A percentile compares a stretch with the other conserved stretches of the same genome.
phyloP scores from a whole-genome alignment of 2,797 vertebrate species.

The Cyprinodon diabolis region DNA sequence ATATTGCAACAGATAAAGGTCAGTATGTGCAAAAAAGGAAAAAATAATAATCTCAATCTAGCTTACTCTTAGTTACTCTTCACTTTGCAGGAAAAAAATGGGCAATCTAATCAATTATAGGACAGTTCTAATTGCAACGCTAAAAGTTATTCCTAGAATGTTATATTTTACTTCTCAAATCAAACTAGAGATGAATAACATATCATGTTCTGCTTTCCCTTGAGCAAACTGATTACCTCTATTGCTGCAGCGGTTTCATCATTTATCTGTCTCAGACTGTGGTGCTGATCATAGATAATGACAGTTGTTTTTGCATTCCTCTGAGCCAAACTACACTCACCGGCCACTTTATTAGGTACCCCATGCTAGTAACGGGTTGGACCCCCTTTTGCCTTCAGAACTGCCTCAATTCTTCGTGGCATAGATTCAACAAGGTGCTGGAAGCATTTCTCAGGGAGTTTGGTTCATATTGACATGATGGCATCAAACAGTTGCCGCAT shows the following conservation, averaged over 20 bases:
- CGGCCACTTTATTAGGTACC: too few relatives aligned
- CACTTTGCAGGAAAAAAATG: not conserved
- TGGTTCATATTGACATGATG: too few relatives aligned
- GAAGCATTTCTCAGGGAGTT: too few relatives aligned
- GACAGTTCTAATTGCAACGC: not conserved
- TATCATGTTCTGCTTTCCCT: constrained; percentile 31
- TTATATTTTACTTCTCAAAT: constrained; percentile 24
- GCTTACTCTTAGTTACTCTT: constrained; percentile 19
- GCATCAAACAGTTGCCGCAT: too few relatives aligned
- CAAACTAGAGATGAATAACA: constrained; percentile 40
- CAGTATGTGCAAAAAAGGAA: not conserved
- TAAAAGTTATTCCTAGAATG: not conserved
- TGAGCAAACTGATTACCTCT: constrained; percentile 27
- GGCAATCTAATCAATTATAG: not conserved
- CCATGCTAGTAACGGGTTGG: too few relatives aligned
- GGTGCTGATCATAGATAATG: constrained; percentile 13
- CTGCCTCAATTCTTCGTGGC: too few relatives aligned
- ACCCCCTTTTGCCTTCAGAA: too few relatives aligned
- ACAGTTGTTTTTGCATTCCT: constrained; percentile 31
- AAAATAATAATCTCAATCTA: too few relatives aligned
- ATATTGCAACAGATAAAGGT: not conserved
- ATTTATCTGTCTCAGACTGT: constrained; percentile 28
- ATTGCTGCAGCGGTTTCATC: constrained; percentile 25
- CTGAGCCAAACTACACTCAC: constrained; percentile 4
- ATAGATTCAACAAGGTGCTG: too few relatives aligned